phyloP scores from a whole-genome alignment of 2,797 vertebrate species.

The Crax fasciolata region DNA sequence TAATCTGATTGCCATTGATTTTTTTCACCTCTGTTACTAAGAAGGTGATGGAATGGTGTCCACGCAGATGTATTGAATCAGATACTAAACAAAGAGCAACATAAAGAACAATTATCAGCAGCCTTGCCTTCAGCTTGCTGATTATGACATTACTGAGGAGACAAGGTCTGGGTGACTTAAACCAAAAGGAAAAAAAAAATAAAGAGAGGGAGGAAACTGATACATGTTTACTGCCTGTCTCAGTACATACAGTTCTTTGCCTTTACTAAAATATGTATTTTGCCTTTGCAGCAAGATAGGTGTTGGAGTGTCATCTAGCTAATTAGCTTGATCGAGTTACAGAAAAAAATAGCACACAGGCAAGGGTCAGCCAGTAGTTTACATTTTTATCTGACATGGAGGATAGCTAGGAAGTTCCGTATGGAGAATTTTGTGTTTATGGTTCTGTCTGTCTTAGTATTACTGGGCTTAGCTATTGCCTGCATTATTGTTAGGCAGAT shows the following conservation, averaged over 20 bases:
- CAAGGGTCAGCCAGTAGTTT: slow-evolving; percentile 1
- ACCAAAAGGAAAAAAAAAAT: slow-evolving; percentile 44
- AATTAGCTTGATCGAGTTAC: slow-evolving; percentile 78
- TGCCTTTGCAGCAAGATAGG: slow-evolving; percentile 61
- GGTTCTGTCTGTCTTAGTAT: background rate
- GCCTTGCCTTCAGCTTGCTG: slow-evolving; percentile 88
- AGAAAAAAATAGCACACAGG: slow-evolving; percentile 37
- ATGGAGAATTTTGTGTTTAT: background rate
- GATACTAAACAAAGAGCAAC: slow-evolving; percentile 90
- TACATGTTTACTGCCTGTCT: slow-evolving; percentile 23
- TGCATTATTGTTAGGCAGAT: background rate
- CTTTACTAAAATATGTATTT: slow-evolving; percentile 64
- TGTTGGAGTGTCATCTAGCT: slow-evolving; percentile 76
- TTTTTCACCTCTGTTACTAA: slow-evolving; percentile 90
- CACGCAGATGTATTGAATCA: slow-evolving; percentile 92
- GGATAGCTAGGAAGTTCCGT: background rate
- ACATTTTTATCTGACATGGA: background rate
- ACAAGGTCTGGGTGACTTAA: slow-evolving; percentile 85
- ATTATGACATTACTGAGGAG: slow-evolving; percentile 89
- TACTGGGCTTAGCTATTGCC: background rate
- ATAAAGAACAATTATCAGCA: slow-evolving; percentile 91
- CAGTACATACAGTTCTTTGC: slow-evolving; percentile 29
- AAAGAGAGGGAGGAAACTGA: slow-evolving; percentile 20
- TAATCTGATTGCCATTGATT: slow-evolving; percentile 98
- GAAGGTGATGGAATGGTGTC: slow-evolving; percentile 92